These are phyloP conservation scores for Esperia sulphurella DNA, from an alignment of 2,888 invertebrate species.

Conservation along the genomic window DNA sequence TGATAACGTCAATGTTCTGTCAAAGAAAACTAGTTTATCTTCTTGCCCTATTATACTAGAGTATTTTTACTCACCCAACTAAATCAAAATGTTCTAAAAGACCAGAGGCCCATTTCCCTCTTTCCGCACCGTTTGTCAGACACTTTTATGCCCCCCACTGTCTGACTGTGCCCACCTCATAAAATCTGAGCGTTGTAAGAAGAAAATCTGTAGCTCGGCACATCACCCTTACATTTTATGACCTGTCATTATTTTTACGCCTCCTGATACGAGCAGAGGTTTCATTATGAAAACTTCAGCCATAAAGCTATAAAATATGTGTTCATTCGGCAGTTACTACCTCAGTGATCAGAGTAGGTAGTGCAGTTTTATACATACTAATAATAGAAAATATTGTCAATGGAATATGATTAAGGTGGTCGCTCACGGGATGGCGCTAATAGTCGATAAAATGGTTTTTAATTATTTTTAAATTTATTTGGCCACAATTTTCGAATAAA, in stretches of 20 bases:
- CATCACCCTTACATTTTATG: conserved; percentile 27
- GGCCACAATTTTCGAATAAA: too few relatives aligned
- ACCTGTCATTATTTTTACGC: conserved; percentile 40
- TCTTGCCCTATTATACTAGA: neutral
- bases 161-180: conserved; percentile 19
- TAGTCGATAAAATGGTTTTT: too few relatives aligned
- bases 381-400: too few relatives aligned
- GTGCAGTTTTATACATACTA: neutral
- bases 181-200: conserved; percentile 18
- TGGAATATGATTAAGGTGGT: too few relatives aligned
- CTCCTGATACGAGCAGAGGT: conserved; percentile 30
- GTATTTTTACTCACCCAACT: neutral
- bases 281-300: conserved; percentile 34
- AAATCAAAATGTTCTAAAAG: conserved; percentile 13
- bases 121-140: conserved; percentile 17
- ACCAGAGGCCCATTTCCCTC: conserved; percentile 11
- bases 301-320: conserved; percentile 5
- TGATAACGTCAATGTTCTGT: too few relatives aligned
- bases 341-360: too few relatives aligned
- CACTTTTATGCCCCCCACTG: conserved; percentile 16
- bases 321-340: neutral
- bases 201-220: conserved; percentile 27
- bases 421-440: too few relatives aligned
- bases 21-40: neutral
- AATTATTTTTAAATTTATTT: too few relatives aligned